Evolutionary conservation across 2,797 vertebrate genomes (phyloP), one percentile per base, ranked within the genome.

Genomic region (Chrosomus eos): DNA sequence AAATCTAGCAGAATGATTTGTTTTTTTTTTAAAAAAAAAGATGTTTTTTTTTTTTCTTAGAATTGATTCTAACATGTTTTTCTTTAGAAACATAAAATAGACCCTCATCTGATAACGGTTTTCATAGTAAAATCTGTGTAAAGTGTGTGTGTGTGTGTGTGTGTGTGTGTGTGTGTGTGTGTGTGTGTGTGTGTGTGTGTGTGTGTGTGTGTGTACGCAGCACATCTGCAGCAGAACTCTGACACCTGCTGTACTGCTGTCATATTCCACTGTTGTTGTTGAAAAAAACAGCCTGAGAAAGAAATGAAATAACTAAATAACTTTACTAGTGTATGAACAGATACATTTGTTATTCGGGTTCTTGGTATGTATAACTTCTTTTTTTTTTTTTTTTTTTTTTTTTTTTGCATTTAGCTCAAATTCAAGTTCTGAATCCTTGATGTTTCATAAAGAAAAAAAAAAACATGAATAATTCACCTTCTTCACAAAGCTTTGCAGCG

Each of bases 241-340:
- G 86, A 88, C 88, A 86, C 85, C 88, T 88, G 74, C 86, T 83
- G 86, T 85, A 83, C 74, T 80, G 26, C 80, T 80, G 45, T 70
- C 45, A 85, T 81, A 88, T 55, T 80, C 81, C 67, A 66, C 55
- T 21, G n/a, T 26, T 38, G 64, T 28, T 72, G 26, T 36, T 23
- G 3, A 48, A 45, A 79, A 79, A 36, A 3, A 28, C 7, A 26
- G 21, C 51, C 62, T n/a, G 62, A 26, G n/a, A 53, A 19, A 21
- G 5, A 55, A 80, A 67, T 10, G 0, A 23, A 64, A 43, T 31
- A 7, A 38, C 11, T 51, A 23, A 64, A 43, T 31, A 7, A 38
- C 11, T 51, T 60, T 14, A 18, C 38, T 45, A 21, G 13, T 48
- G 60, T 79, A 21, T 28, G 6, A 78, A 19, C 16, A 78, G 16